Conservation (phyloP, 2,113 vertebrate species). For the Sus scrofa region T2T-Sscrofa CM000824.6:151124501-151125000, state of each 20-base stretch:
- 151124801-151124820: background rate
- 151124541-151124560: background rate
- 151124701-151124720: background rate
- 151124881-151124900: constrained; percentile 31
- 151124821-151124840: background rate
- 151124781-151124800: background rate
- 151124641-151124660: background rate
- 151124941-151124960: background rate
- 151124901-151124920: background rate
- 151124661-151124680: background rate
- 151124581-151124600: constrained; percentile 39
- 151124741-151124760: background rate
- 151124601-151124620: background rate
- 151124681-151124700: background rate
- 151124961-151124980: background rate
- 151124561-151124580: background rate
- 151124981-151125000: background rate
- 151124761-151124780: background rate
- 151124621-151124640: background rate
- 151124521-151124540: background rate
- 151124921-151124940: background rate
- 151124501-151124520: constrained; percentile 11
- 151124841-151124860: background rate
- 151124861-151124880: background rate
- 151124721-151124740: background rate